Evolutionary conservation across 2,888 invertebrate genomes (phyloP).

Genomic region (Oxyteleia sp.): DNA sequence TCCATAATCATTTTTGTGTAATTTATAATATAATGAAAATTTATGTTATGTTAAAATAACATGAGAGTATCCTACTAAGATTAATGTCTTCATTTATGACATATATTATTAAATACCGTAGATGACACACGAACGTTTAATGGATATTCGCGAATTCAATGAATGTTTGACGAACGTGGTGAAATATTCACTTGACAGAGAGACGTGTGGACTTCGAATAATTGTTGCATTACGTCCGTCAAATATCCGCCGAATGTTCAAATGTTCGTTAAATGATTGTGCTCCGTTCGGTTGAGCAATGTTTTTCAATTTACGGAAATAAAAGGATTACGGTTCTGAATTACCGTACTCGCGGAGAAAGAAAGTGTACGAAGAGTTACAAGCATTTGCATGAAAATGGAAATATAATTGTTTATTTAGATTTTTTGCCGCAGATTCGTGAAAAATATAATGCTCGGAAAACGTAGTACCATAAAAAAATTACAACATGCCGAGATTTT

Average conservation of each 20-base stretch:
- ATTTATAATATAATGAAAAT: neutral
- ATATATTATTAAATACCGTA: constrained; percentile 49
- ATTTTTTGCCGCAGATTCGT: neutral
- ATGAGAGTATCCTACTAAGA: constrained; percentile 12
- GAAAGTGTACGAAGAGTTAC: neutral
- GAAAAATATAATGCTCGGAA: neutral
- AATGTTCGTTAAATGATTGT: constrained; percentile 16
- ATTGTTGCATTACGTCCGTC: constrained; percentile 27
- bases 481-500: neutral
- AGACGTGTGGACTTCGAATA: constrained; percentile 19
- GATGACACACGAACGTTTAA: constrained; percentile 26
- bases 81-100: constrained; percentile 21
- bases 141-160: constrained; percentile 40
- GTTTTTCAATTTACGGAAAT: neutral
- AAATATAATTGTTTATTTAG: neutral
- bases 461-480: too few relatives aligned
- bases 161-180: constrained; percentile 46
- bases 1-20: constrained; percentile 1
- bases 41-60: neutral
- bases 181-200: constrained; percentile 49
- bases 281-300: neutral
- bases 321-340: neutral
- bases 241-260: constrained; percentile 7
- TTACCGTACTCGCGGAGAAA: neutral
- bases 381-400: neutral